phyloP scores from a whole-genome alignment of 2,888 invertebrate genomes.

The Megalurothrips usitatus region DNA sequence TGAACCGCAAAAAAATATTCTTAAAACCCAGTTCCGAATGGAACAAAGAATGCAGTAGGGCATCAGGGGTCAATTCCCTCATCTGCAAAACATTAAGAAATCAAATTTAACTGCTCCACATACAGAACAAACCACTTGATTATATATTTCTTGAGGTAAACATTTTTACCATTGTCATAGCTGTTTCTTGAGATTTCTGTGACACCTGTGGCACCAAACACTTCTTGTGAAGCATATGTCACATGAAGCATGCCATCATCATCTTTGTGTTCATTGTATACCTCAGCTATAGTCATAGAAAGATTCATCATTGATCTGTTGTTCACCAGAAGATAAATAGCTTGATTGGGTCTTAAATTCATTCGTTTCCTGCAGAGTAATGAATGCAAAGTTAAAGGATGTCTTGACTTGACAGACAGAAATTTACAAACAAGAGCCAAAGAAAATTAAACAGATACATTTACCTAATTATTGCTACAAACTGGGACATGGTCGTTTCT shows the following conservation, averaged over 20 bases:
- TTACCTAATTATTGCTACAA: constrained; percentile 79
- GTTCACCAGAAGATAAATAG: constrained; percentile 77
- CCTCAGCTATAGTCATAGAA: constrained; percentile 74
- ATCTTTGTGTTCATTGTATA: constrained; percentile 69
- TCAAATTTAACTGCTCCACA: neutral
- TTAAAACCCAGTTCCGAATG: neutral
- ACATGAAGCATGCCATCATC: constrained; percentile 84
- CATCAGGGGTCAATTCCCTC: neutral
- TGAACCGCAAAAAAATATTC: too few relatives aligned
- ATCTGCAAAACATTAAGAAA: neutral
- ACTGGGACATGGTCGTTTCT: constrained; percentile 84
- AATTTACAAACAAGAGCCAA: constrained; percentile 28
- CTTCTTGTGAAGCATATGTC: constrained; percentile 86
- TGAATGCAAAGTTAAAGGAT: neutral
- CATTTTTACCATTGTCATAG: neutral
- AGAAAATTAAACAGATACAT: constrained; percentile 37
- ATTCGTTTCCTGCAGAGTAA: constrained; percentile 52
- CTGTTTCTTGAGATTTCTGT: neutral
- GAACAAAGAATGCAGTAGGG: neutral
- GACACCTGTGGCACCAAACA: constrained; percentile 57
- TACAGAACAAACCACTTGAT: neutral
- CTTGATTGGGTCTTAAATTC: constrained; percentile 60
- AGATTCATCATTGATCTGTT: constrained; percentile 76
- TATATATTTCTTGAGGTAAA: neutral
- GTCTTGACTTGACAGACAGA: neutral